Conservation (phyloP, 2,113 vertebrate species). For the Ia io region DNA sequence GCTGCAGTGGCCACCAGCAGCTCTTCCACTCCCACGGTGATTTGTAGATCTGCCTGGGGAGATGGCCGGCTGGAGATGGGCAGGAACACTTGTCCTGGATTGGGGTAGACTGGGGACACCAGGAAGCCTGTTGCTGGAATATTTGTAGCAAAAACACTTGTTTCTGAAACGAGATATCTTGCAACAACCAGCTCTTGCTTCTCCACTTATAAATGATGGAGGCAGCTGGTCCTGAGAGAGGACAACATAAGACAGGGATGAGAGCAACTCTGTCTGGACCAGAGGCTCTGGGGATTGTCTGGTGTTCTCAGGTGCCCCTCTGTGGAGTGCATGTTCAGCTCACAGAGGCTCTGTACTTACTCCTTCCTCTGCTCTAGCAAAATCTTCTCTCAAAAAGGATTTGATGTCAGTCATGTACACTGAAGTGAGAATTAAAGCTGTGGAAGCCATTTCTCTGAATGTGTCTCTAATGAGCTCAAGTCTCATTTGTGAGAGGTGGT, state of each 20-base stretch:
- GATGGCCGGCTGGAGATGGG: slow-evolving; percentile 53
- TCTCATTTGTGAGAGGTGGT: background rate
- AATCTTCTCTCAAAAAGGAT: background rate
- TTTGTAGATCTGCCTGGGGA: slow-evolving; percentile 50
- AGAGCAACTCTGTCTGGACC: background rate
- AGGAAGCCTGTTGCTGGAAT: slow-evolving; percentile 2
- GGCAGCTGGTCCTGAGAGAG: background rate
- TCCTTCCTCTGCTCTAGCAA: background rate
- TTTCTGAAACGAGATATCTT: slow-evolving; percentile 70
- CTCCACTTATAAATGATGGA: background rate
- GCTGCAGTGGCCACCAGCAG: background rate
- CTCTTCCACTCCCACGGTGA: slow-evolving; percentile 54
- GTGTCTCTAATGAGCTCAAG: background rate
- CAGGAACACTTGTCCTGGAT: slow-evolving; percentile 55
- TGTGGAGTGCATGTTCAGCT: background rate
- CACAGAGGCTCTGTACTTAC: background rate
- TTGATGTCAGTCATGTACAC: background rate
- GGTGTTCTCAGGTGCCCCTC: background rate
- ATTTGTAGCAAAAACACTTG: slow-evolving; percentile 41
- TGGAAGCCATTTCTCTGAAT: background rate
- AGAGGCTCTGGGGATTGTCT: background rate
- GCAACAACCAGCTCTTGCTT: slow-evolving; percentile 55
- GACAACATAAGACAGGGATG: background rate
- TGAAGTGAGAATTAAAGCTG: background rate
- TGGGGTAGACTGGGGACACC: slow-evolving; percentile 48